These are phyloP conservation scores for Montipora cactus DNA, from an alignment of 64 coral and sea anemone species.

Conservation along the genomic window DNA sequence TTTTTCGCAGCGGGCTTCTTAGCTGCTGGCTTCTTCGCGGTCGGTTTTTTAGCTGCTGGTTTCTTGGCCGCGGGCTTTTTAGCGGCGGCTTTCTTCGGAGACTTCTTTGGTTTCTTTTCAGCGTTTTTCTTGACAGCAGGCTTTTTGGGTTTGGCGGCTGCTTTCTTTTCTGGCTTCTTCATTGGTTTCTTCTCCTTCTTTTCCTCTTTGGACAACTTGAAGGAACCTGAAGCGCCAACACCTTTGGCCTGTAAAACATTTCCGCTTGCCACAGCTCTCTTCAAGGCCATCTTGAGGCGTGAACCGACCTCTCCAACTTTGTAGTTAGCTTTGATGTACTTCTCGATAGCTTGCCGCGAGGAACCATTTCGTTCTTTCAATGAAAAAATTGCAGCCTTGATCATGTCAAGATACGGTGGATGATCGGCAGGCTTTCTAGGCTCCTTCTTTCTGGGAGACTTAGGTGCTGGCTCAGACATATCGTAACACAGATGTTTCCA, in stretches of 20 bases:
- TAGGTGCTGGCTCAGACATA: slow-evolving; percentile 7
- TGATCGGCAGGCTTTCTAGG: slow-evolving; percentile 29
- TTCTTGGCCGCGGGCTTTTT: neutral
- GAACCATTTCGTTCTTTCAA: slow-evolving; percentile 56
- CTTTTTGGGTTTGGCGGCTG: slow-evolving; percentile 30
- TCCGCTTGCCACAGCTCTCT: slow-evolving; percentile 17
- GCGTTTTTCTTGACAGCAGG: neutral
- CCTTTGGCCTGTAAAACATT: slow-evolving; percentile 23
- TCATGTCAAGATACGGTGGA: slow-evolving; percentile 39
- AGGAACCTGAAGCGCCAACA: slow-evolving; percentile 42
- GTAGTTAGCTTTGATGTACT: slow-evolving; percentile 63
- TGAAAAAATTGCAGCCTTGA: slow-evolving; percentile 14
- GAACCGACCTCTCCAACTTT: slow-evolving; percentile 8
- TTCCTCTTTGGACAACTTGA: slow-evolving; percentile 23
- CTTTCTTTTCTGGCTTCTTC: slow-evolving; percentile 9
- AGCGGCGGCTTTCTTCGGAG: neutral
- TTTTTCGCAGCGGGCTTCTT: neutral
- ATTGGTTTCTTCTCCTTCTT: slow-evolving; percentile 27
- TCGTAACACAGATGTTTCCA: neutral
- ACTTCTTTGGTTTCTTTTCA: neutral
- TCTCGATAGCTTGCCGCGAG: slow-evolving; percentile 51
- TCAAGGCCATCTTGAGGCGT: slow-evolving; percentile 19
- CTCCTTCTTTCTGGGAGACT: slow-evolving; percentile 1
- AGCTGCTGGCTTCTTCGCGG: neutral
- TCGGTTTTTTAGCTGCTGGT: neutral